Percentiles rank a stretch among this genome's conserved stretches.
These are phyloP conservation scores for Drosophila quinaria DNA, from an alignment of 2,888 invertebrate species.

Conservation along the genomic window DNA sequence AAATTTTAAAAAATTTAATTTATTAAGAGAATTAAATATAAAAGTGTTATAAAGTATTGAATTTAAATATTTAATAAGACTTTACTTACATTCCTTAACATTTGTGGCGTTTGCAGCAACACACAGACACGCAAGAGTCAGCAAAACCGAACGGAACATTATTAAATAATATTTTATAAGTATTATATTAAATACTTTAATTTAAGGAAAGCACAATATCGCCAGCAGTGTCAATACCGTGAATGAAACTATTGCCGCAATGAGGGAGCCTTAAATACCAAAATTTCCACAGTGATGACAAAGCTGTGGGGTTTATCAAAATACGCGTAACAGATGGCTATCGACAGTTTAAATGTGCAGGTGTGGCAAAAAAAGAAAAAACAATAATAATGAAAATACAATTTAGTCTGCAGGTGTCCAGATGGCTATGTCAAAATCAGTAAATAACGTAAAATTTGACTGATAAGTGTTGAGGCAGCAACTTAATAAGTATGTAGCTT, in stretches of 20 bases:
- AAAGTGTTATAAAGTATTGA: neutral
- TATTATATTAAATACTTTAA: too few species aligned
- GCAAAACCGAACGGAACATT: conserved; percentile 58
- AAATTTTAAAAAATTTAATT: neutral
- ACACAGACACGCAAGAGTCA: conserved; percentile 44
- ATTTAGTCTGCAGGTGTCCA: conserved; percentile 53
- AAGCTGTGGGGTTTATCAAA: conserved; percentile 59
- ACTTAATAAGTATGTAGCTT: conserved; percentile 9
- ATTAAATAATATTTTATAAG: too few species aligned
- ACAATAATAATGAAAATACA: conserved; percentile 29
- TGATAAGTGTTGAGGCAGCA: conserved; percentile 54
- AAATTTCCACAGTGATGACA: conserved; percentile 46
- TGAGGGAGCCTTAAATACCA: conserved; percentile 63
- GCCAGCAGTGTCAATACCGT: conserved; percentile 40
- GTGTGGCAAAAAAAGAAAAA: conserved; percentile 50
- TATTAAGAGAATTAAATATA: too few species aligned
- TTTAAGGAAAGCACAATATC: conserved; percentile 3
- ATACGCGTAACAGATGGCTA: conserved; percentile 46
- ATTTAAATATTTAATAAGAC: neutral
- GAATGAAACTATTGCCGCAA: conserved; percentile 55
- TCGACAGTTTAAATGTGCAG: conserved; percentile 54
- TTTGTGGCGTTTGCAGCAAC: conserved; percentile 41
- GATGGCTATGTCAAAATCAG: conserved; percentile 35
- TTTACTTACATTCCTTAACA: conserved; percentile 65
- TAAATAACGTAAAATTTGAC: conserved; percentile 62